Conservation (phyloP, 2,888 invertebrate species). For the Ectobius pallidus region DNA sequence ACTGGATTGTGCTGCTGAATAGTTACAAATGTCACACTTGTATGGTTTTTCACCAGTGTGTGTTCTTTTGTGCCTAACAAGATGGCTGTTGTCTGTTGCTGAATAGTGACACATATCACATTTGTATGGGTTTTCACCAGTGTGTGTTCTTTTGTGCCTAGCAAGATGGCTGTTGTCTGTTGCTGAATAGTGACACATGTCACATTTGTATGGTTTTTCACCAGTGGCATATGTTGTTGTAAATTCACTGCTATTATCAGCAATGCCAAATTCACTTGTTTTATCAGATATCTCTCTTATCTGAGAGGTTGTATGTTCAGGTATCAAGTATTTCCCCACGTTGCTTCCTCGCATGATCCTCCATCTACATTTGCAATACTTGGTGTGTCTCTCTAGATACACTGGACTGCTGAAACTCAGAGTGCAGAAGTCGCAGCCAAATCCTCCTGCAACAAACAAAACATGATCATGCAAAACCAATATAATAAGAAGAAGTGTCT, state of each 20-base stretch:
- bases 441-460: slow-evolving; percentile 12
- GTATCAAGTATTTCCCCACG: no score
- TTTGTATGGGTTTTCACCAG: slow-evolving; percentile 26
- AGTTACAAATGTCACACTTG: slow-evolving; percentile 3
- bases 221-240: not conserved
- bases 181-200: not conserved
- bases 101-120: slow-evolving; percentile 1
- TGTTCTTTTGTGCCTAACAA: not conserved
- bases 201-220: slow-evolving; percentile 18
- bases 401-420: slow-evolving; percentile 4
- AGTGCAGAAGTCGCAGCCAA: not conserved
- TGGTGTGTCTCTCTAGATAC: not conserved
- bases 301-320: no score
- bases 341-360: not conserved
- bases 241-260: not conserved
- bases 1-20: not conserved
- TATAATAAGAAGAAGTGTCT: not conserved
- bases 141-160: slow-evolving; percentile 23
- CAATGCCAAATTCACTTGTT: not conserved
- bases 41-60: slow-evolving; percentile 29
- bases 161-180: not conserved
- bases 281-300: slow-evolving; percentile 11
- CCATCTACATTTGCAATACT: not conserved
- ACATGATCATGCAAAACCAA: no score
- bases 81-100: not conserved